These are phyloP conservation scores for Dromius quadrimaculatus DNA, from an alignment of 2,888 invertebrate genomes.

Conservation along the genomic window DNA sequence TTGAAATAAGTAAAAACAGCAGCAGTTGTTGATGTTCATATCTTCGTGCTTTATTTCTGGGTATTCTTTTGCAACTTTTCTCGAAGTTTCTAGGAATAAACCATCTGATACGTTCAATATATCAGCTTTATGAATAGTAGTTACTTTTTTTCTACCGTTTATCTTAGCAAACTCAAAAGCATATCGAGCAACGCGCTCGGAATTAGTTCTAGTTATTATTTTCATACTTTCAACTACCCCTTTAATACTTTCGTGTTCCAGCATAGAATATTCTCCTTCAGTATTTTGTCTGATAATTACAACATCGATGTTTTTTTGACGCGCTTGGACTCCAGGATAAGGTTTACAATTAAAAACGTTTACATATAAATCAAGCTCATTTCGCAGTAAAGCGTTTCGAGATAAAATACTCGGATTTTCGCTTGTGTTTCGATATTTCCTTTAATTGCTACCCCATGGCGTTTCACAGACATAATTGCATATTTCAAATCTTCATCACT, in stretches of 20 bases:
- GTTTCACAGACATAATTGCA: too few relatives aligned
- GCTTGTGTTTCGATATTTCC: too few relatives aligned
- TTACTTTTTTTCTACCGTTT: conserved; percentile 91
- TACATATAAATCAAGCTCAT: too few relatives aligned
- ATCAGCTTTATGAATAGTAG: conserved; percentile 98
- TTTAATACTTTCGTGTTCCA: conserved; percentile 93
- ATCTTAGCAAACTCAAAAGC: conserved; percentile 93
- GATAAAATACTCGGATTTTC: too few relatives aligned
- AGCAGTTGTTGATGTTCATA: conserved; percentile 99
- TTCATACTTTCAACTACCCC: conserved; percentile 98
- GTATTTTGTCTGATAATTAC: conserved; percentile 94
- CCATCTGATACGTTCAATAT: conserved; percentile 97
- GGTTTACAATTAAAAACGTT: too few relatives aligned
- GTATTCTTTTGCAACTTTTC: conserved; percentile 87
- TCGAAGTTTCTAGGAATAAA: conserved; percentile 92
- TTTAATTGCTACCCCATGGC: too few relatives aligned
- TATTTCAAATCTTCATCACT: too few relatives aligned
- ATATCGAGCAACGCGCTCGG: conserved; percentile 91
- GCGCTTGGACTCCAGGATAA: conserved; percentile 84
- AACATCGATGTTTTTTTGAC: conserved; percentile 90
- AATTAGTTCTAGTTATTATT: conserved; percentile 88
- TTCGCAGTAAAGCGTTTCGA: too few relatives aligned
- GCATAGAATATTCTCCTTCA: conserved; percentile 97
- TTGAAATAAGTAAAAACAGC: conserved; percentile 96
- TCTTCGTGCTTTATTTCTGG: conserved; percentile 90